Percentiles rank a stretch among this genome's conserved stretches.
Conservation (phyloP, 2,888 invertebrate genomes). For the Conomelus anceps region DNA sequence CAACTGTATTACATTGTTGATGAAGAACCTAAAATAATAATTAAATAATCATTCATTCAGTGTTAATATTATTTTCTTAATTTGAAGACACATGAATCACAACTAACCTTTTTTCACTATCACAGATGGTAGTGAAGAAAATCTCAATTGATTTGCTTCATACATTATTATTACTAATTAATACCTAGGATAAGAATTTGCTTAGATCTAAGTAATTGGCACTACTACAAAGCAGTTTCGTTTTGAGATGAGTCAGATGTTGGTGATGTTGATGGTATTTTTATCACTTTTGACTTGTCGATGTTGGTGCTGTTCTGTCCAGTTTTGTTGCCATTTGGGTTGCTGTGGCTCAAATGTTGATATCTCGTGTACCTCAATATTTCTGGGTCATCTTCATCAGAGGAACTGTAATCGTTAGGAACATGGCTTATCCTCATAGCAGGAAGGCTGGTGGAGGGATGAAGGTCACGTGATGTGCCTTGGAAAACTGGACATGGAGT, state of each 20-base stretch:
- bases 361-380: neutral
- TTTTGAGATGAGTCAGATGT: neutral
- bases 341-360: neutral
- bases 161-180: neutral
- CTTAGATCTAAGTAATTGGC: neutral
- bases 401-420: neutral
- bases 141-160: neutral
- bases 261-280: neutral
- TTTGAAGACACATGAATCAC: neutral
- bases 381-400: neutral
- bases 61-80: neutral
- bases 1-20: neutral
- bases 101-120: neutral
- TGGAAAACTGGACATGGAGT: constrained; percentile 22
- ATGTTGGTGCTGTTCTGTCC: neutral
- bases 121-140: neutral
- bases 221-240: constrained; percentile 17
- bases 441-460: neutral
- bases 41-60: neutral
- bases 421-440: neutral
- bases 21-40: neutral
- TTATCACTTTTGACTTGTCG: neutral
- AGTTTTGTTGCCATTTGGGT: neutral
- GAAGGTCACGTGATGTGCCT: constrained; percentile 2
- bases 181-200: neutral